phyloP scores from a whole-genome alignment of 2,113 vertebrate genomes.

The Cynoglossus semilaevis region DNA sequence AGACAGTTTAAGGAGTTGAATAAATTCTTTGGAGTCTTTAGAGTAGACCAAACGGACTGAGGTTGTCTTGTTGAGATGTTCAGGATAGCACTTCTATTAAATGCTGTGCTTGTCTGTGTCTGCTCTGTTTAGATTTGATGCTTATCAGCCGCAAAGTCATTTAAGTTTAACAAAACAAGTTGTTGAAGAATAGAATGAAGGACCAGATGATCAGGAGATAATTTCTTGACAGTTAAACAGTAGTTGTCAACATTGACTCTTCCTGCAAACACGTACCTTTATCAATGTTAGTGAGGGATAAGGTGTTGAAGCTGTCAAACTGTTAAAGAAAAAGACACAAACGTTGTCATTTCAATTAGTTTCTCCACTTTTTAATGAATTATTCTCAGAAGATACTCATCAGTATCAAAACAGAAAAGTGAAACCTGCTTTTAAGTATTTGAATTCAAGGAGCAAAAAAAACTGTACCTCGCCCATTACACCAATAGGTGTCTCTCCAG shows the following conservation, averaged over 20 bases:
- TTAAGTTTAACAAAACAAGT: too few species aligned
- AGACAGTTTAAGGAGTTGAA: too few species aligned
- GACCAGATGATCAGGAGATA: too few species aligned
- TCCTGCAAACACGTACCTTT: slow-evolving; percentile 82
- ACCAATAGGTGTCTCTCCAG: slow-evolving; percentile 91
- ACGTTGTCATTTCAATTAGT: background rate
- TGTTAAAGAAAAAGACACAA: slow-evolving; percentile 64
- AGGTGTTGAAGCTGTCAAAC: slow-evolving; percentile 88
- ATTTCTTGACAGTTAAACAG: too few species aligned
- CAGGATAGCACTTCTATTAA: too few species aligned
- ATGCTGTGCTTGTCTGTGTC: too few species aligned
- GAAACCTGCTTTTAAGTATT: background rate
- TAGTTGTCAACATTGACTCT: background rate
- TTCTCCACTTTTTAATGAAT: background rate
- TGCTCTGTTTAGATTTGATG: too few species aligned
- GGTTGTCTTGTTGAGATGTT: too few species aligned
- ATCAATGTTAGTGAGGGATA: slow-evolving; percentile 86
- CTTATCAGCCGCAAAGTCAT: too few species aligned
- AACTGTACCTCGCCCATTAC: slow-evolving; percentile 92
- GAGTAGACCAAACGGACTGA: too few species aligned
- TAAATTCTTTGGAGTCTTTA: too few species aligned
- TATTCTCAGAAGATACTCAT: background rate
- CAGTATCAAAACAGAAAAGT: background rate
- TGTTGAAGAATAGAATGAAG: too few species aligned
- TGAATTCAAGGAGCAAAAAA: background rate